These are phyloP conservation scores for Haliaeetus leucogaster DNA, from an alignment of 2,113 vertebrate genomes.

Conservation along the genomic window DNA sequence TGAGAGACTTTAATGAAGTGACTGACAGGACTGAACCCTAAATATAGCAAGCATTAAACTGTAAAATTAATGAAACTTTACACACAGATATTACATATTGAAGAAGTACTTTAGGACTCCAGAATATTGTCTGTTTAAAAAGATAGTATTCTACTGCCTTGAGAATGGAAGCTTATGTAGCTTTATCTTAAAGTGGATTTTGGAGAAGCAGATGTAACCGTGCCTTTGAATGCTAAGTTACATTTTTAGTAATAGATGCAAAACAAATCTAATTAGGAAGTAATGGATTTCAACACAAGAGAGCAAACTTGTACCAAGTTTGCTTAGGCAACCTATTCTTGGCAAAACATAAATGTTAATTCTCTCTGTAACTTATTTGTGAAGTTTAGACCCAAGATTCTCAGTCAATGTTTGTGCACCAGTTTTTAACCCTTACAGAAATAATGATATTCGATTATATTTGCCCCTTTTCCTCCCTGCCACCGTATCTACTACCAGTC, in stretches of 20 bases:
- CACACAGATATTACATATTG: background rate
- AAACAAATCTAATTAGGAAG: background rate
- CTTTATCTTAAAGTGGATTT: background rate
- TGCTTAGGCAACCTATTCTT: background rate
- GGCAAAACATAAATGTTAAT: background rate
- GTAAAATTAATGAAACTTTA: background rate
- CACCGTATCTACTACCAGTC: rapidly evolving
- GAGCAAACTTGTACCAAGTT: background rate
- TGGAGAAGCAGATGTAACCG: background rate
- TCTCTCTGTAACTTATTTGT: background rate
- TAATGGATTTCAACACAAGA: background rate
- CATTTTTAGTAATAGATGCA: background rate
- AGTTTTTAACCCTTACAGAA: background rate
- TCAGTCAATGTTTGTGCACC: background rate
- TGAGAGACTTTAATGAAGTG: background rate
- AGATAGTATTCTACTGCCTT: background rate
- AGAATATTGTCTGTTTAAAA: background rate
- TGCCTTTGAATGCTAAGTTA: background rate
- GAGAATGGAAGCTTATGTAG: background rate
- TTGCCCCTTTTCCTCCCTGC: background rate
- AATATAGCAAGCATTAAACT: background rate
- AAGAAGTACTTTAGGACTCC: background rate
- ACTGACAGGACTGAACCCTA: background rate
- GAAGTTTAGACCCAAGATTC: background rate
- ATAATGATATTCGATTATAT: background rate